phyloP scores from a whole-genome alignment of 2,888 invertebrate genomes.

The Seira musarum region DNA sequence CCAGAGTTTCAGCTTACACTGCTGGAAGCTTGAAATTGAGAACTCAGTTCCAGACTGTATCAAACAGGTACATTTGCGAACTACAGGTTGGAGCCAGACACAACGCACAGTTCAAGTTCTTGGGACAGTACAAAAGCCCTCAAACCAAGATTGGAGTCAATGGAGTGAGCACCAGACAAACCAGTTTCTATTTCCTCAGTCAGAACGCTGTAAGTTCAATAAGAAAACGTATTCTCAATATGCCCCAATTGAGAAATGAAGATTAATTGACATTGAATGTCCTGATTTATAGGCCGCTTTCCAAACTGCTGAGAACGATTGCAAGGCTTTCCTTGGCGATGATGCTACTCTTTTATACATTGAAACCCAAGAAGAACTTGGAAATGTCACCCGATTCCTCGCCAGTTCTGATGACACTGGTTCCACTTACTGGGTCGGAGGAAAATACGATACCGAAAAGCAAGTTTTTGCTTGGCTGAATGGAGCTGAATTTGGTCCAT shows the following conservation, averaged over 20 bases:
- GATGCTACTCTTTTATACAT: conserved; percentile 20
- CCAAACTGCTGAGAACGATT: conserved; percentile 12
- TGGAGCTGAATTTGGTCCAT: conserved; percentile 13
- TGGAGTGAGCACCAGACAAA: no score
- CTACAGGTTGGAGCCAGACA: no score
- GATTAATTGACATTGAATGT: not conserved
- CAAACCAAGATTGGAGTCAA: no score
- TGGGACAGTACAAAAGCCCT: no score
- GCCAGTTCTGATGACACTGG: conserved; percentile 1
- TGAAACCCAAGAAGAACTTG: conserved; percentile 32
- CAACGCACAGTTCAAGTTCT: no score
- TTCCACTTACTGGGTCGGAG: conserved; percentile 12
- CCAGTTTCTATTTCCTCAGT: conserved; percentile 21
- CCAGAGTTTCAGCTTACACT: not conserved
- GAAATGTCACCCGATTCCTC: not conserved
- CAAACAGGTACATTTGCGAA: conserved; percentile 23
- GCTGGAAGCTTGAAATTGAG: conserved; percentile 8
- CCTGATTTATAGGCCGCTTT: conserved; percentile 6
- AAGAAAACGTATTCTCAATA: no score
- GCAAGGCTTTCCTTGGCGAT: conserved; percentile 1
- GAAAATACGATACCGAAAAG: not conserved
- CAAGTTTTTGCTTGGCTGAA: not conserved
- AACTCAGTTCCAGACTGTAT: not conserved
- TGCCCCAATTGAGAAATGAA: not conserved
- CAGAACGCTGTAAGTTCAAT: conserved; percentile 33